A percentile compares a stretch with the other conserved stretches of the same genome.
Evolutionary conservation across 2,888 invertebrate species (phyloP).

Genomic region (Rhagonycha lutea): DNA sequence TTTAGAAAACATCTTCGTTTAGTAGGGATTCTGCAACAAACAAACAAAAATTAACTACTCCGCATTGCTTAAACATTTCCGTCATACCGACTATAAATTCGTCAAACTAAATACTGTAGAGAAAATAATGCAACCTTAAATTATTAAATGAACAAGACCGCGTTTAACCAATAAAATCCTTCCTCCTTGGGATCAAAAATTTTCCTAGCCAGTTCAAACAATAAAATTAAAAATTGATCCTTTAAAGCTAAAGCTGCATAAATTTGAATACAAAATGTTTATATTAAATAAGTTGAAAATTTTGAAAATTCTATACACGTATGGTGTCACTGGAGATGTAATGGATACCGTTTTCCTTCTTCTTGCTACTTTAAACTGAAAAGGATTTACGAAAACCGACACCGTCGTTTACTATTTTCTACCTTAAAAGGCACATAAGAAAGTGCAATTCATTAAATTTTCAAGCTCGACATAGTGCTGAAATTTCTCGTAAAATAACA

Average conservation of each 20-base stretch:
- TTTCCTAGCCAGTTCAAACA: background rate
- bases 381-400: slow-evolving; percentile 2
- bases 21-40: slow-evolving; percentile 10
- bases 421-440: slow-evolving; percentile 10
- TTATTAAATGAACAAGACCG: background rate
- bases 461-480: slow-evolving; percentile 8
- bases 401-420: slow-evolving; percentile 11
- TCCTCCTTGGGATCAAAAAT: background rate
- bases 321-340: background rate
- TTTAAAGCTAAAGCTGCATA: background rate
- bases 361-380: slow-evolving; percentile 5
- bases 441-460: slow-evolving; percentile 22
- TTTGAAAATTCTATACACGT: slow-evolving; percentile 6
- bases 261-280: background rate
- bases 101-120: background rate
- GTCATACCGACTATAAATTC: background rate
- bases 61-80: background rate
- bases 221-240: background rate
- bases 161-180: background rate
- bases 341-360: background rate
- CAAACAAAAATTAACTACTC: background rate
- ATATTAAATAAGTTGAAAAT: background rate
- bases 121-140: background rate
- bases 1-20: slow-evolving; percentile 1
- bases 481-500: slow-evolving; percentile 15